Conservation (phyloP, 2,113 vertebrate species). For the Machaerirhynchus nigripectus region DNA sequence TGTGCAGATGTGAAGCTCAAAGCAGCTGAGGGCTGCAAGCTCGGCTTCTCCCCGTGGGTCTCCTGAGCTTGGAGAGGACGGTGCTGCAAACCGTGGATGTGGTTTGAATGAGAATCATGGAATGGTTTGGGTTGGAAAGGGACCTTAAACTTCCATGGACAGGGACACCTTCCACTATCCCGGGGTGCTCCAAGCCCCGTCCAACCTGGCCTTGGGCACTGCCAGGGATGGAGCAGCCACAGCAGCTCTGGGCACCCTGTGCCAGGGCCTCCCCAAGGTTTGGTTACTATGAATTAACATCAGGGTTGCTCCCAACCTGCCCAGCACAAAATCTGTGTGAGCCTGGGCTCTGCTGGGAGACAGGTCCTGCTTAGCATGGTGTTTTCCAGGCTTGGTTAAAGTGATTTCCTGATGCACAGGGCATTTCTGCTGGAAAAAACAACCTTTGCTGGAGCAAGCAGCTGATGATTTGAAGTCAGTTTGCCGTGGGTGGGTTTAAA, state of each 20-base stretch:
- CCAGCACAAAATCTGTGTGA: neutral
- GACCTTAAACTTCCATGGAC: neutral
- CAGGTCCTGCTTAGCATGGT: conserved; percentile 5
- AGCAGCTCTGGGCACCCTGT: neutral
- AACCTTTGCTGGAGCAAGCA: neutral
- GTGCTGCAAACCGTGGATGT: neutral
- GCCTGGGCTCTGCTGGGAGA: neutral
- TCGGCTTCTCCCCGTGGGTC: neutral
- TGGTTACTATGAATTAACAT: neutral
- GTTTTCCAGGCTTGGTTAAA: conserved; percentile 33
- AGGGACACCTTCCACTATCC: neutral
- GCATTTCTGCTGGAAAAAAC: neutral
- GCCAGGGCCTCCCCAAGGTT: neutral
- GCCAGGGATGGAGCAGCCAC: neutral
- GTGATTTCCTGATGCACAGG: neutral
- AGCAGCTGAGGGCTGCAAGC: neutral
- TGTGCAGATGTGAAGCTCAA: neutral
- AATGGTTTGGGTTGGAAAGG: neutral
- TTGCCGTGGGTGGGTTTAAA: neutral
- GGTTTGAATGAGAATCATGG: neutral
- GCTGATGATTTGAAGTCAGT: neutral
- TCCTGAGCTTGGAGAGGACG: neutral
- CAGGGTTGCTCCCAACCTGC: neutral
- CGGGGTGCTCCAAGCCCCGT: neutral
- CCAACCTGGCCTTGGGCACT: neutral